Conservation (phyloP, 2,113 vertebrate genomes). For the Hirundichthys speculiger region DNA sequence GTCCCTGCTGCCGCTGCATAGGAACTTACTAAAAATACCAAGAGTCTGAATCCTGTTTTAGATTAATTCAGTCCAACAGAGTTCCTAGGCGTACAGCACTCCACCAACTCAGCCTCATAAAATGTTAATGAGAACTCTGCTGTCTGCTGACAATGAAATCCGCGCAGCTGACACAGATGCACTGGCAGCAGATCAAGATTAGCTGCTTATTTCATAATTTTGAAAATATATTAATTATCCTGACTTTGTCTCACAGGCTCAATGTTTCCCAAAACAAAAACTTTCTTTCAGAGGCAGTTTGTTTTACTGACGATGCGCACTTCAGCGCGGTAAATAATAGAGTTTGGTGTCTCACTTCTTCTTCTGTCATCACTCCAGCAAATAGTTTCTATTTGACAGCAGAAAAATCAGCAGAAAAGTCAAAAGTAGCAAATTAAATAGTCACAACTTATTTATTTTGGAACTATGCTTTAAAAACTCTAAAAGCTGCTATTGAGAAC, state of each 20-base stretch:
- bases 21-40: slow-evolving; percentile 64
- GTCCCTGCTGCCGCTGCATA: slow-evolving; percentile 30
- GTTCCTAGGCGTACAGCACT: slow-evolving; percentile 48
- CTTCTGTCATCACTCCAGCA: slow-evolving; percentile 4
- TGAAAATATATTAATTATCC: slow-evolving; percentile 23
- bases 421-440: slow-evolving; percentile 30
- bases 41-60: slow-evolving; percentile 50
- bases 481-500: slow-evolving; percentile 34
- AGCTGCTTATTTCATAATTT: slow-evolving; percentile 35
- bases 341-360: neutral
- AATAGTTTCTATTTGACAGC: slow-evolving; percentile 24
- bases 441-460: slow-evolving; percentile 24
- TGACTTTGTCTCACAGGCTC: slow-evolving; percentile 21
- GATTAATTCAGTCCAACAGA: slow-evolving; percentile 59
- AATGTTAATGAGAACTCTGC: slow-evolving; percentile 66
- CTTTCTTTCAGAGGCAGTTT: neutral
- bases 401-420: slow-evolving; percentile 3
- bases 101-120: slow-evolving; percentile 58
- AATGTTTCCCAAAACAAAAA: slow-evolving; percentile 13
- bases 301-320: slow-evolving; percentile 13
- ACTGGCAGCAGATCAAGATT: slow-evolving; percentile 46
- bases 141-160: slow-evolving; percentile 64
- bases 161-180: slow-evolving; percentile 28
- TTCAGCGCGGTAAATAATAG: slow-evolving; percentile 6
- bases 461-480: slow-evolving; percentile 34